These are phyloP conservation scores for Odocoileus virginianus DNA, from an alignment of 2,113 vertebrate genomes.

Conservation along the genomic window DNA sequence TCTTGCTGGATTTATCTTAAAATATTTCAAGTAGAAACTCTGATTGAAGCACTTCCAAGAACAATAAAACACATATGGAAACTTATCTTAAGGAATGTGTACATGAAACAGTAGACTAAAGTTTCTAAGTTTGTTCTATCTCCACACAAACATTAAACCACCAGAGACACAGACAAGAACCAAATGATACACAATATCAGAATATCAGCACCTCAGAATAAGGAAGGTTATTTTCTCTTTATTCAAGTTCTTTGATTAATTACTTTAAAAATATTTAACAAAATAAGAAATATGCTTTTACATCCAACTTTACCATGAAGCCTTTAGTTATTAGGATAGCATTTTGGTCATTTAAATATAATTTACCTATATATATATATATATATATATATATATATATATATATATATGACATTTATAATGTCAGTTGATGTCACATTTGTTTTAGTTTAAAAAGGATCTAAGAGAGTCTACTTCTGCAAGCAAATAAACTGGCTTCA, in stretches of 20 bases:
- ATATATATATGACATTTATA: background rate
- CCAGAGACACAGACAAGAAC: constrained; percentile 22
- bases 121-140: constrained; percentile 20
- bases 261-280: background rate
- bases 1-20: constrained; percentile 68
- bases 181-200: background rate
- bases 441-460: constrained; percentile 3
- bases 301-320: background rate
- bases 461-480: background rate
- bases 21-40: constrained; percentile 61
- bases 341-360: background rate
- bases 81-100: constrained; percentile 49
- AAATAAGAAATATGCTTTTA: background rate
- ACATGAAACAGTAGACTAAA: constrained; percentile 56
- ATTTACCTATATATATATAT: background rate
- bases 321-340: background rate
- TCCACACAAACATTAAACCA: constrained; percentile 32
- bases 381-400: too few species aligned
- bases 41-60: constrained; percentile 40
- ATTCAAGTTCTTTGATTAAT: constrained; percentile 27
- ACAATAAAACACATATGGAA: constrained; percentile 19
- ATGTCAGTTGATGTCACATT: background rate
- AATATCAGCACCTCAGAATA: background rate
- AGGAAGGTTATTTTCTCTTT: constrained; percentile 18
- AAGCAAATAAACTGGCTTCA: background rate